Evolutionary conservation across 2,113 vertebrate species (phyloP).

Genomic region (Peromyscus polionotus): DNA sequence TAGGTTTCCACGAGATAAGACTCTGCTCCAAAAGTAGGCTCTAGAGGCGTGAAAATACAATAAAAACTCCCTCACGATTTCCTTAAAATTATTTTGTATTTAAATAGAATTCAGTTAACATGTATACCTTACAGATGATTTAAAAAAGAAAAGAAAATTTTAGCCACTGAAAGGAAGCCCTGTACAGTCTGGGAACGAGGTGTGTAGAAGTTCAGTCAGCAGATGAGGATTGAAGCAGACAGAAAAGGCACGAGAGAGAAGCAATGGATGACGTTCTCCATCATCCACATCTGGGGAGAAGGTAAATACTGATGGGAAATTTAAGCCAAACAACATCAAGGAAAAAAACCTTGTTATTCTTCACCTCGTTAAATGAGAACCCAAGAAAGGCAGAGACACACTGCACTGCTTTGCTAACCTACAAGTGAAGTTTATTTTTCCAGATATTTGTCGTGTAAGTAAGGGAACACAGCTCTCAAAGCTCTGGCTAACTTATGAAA

Average conservation of each 20-base stretch:
- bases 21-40: neutral
- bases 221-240: neutral
- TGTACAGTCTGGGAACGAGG: neutral
- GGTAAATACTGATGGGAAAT: neutral
- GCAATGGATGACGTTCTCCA: neutral
- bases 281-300: neutral
- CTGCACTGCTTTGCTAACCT: neutral
- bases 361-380: conserved; percentile 39
- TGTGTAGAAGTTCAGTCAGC: neutral
- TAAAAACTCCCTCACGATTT: neutral
- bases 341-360: neutral
- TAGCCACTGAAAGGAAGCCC: conserved; percentile 7
- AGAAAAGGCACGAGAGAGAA: neutral
- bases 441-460: conserved; percentile 14
- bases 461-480: conserved; percentile 2
- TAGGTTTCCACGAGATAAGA: neutral
- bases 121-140: neutral
- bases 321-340: conserved; percentile 21
- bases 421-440: conserved; percentile 46
- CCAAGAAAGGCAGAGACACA: conserved; percentile 49
- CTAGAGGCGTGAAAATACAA: neutral
- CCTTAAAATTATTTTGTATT: neutral
- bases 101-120: neutral
- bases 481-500: neutral
- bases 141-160: neutral